A percentile compares a stretch with the other conserved stretches of the same genome.
These are phyloP conservation scores for Xestobium rufovillosum DNA, from an alignment of 2,888 invertebrate species.

Conservation along the genomic window DNA sequence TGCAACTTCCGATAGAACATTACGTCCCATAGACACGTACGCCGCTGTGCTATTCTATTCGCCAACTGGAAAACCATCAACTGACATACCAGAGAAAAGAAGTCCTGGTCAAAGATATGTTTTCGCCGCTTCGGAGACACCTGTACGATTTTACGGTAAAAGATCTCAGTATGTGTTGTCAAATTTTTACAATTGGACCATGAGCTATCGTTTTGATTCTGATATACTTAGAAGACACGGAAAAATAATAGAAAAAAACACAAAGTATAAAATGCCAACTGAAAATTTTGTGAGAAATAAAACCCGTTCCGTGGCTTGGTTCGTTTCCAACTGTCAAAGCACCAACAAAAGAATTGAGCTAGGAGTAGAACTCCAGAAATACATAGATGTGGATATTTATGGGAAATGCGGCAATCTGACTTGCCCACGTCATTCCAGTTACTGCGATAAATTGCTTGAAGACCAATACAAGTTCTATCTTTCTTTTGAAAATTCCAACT, in stretches of 20 bases:
- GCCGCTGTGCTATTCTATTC: conserved; percentile 50
- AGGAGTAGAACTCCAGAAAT: conserved; percentile 45
- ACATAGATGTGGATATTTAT: conserved; percentile 55
- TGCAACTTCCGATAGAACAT: conserved; percentile 38
- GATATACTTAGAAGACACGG: conserved; percentile 41
- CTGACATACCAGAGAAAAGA: conserved; percentile 36
- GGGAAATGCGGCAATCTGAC: conserved; percentile 50
- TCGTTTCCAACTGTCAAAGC: conserved; percentile 49
- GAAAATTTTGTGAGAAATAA: conserved; percentile 31
- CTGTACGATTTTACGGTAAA: conserved; percentile 26
- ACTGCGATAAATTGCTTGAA: background rate
- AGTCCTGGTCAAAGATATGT: conserved; percentile 44
- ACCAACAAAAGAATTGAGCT: conserved; percentile 42
- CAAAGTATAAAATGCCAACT: conserved; percentile 23
- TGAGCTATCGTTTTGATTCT: conserved; percentile 47
- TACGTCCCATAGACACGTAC: conserved; percentile 39
- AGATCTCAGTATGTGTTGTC: conserved; percentile 25
- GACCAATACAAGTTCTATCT: conserved; percentile 8
- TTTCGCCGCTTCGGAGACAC: conserved; percentile 46
- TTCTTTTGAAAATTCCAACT: conserved; percentile 7
- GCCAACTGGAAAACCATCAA: conserved; percentile 7
- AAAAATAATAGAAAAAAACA: conserved; percentile 18
- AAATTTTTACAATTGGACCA: conserved; percentile 50
- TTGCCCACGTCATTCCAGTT: conserved; percentile 27
- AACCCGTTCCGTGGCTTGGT: conserved; percentile 50